These are phyloP conservation scores for Chromobotia macracanthus DNA, from an alignment of 2,797 vertebrate genomes.

Conservation along the genomic window DNA sequence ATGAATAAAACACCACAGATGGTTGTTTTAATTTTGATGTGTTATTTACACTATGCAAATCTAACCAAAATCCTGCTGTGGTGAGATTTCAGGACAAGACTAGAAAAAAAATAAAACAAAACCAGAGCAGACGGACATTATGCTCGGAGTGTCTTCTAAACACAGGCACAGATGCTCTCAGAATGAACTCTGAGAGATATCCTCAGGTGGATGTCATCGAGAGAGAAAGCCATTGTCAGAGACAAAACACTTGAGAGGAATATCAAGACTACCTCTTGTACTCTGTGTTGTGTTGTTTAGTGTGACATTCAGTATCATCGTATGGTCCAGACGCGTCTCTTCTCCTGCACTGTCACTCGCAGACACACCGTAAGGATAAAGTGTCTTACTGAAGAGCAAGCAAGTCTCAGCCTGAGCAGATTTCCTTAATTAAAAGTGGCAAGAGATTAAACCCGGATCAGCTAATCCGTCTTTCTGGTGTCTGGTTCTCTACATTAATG, in stretches of 20 bases:
- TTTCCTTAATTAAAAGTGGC: constrained; percentile 63
- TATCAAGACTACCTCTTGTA: constrained; percentile 19
- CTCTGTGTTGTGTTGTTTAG: neutral
- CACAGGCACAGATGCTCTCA: neutral
- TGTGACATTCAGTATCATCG: neutral
- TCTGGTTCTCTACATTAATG: constrained; percentile 7
- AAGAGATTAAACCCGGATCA: constrained; percentile 53
- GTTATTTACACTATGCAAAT: constrained; percentile 28
- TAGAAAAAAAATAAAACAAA: neutral
- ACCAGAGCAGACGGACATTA: neutral
- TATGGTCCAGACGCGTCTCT: neutral
- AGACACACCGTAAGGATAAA: constrained; percentile 1
- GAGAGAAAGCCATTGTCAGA: neutral
- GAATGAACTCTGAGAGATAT: neutral
- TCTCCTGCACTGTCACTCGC: neutral
- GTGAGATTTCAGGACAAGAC: constrained; percentile 2
- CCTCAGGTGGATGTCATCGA: neutral
- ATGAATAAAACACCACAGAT: neutral
- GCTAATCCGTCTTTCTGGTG: neutral
- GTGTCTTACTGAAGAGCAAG: constrained; percentile 16
- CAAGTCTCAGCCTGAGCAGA: constrained; percentile 54
- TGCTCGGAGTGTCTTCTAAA: neutral
- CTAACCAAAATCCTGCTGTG: constrained; percentile 22
- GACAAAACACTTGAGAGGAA: neutral
- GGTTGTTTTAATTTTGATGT: neutral